Base-by-base conservation (phyloP, 2,888 invertebrate genomes). In the Drosophila mimetica region DNA sequence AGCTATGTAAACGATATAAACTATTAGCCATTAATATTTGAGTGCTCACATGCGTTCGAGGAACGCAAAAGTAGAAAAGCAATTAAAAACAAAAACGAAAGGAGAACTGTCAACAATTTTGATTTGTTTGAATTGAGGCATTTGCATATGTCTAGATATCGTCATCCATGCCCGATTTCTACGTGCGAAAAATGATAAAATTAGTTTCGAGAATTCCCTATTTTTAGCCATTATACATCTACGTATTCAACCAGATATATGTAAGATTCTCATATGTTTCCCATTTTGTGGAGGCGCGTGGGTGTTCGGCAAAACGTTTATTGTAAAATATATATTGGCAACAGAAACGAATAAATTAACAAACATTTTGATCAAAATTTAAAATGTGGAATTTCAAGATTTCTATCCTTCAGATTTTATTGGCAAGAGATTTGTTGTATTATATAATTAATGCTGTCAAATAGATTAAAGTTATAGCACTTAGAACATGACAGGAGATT, bases 181-280 rank as follows among this genome's bases (percentile, higher is more conserved):
- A 80, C 78, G 80, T 83, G 86, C 72, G 60, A 50, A 75, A 78
- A 83, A 72, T 80, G 66, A 78, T 76, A 78, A 84, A 80, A 86
- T 81, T 71, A 83, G 60, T 71, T 75, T 79, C 30, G 25, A 37
- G 51, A 74, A 77, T 75, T 54, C n/a, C 37, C 59, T 83, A 83
- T 82, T 87, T 76, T 69, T 83, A 82, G 61, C 9, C 11, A 34
- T 54, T n/a, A 25, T 37, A 52, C 16, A 59, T 41, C 28, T 8
- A 22, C 28, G 14, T 58, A 47, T 39, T 22, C 18, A 34, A 32
- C 37, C 7, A 14, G 32, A 8, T 47, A 30, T 42, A 57, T 34
- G n/a, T 13, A 51, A 64, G 39, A 18, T 76, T 67, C 75, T 81
- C 77, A 73, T 80, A 66, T 66, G 75, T 48, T 71, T 59, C 63